Conservation (phyloP, 2,113 vertebrate species). For the Artemisiospiza belli region DNA sequence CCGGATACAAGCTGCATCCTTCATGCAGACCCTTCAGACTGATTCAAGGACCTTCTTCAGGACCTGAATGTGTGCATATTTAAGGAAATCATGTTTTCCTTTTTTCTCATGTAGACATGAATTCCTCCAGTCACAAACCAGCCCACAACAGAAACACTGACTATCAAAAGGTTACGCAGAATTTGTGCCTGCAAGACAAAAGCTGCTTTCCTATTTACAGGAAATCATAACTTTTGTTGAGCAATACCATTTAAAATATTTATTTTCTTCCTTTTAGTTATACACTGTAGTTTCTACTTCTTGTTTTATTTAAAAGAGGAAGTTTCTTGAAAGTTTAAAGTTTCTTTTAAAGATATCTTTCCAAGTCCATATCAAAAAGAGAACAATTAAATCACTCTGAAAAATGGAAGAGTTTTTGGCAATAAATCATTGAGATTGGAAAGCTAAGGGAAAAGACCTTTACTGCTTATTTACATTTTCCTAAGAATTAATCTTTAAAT, state of each 20-base stretch:
- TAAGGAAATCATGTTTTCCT: background rate
- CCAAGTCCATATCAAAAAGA: background rate
- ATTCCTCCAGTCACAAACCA: background rate
- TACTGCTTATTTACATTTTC: constrained; percentile 32
- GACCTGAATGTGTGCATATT: background rate
- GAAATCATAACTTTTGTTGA: background rate
- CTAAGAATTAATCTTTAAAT: constrained; percentile 11
- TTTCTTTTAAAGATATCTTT: background rate
- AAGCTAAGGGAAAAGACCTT: constrained; percentile 3
- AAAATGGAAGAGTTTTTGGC: background rate
- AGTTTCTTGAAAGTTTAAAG: background rate
- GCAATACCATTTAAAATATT: background rate
- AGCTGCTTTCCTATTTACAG: background rate
- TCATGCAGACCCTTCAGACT: background rate
- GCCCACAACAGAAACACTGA: background rate
- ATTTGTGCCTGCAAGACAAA: background rate
- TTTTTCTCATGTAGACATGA: background rate
- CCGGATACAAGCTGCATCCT: background rate
- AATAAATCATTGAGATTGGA: constrained; percentile 31
- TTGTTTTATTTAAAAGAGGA: background rate
- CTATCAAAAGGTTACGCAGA: background rate
- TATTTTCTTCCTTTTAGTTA: background rate
- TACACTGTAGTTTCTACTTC: background rate
- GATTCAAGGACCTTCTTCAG: background rate
- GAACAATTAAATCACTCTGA: background rate